Base-by-base conservation (phyloP, 2,113 vertebrate genomes). In the Bolborhynchus lineola region DNA sequence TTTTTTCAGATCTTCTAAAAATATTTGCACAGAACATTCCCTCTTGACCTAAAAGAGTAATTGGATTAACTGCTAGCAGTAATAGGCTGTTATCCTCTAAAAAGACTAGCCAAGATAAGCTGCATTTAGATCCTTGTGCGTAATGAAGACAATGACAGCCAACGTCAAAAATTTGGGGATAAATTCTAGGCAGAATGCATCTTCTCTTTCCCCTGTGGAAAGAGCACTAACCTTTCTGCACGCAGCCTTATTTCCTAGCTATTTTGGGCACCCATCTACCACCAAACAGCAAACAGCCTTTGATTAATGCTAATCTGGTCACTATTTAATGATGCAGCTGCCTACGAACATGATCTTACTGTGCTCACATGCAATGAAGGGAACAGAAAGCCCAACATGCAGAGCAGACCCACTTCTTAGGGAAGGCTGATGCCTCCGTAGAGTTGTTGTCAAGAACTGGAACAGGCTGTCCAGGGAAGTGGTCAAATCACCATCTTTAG, bases 1-100 rank as follows among this genome's bases (percentile, higher is more conserved):
- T 53, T 74, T 72, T 75, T 81, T 84, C 64, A 88, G 46, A 67
- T 86, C 80, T 77, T 88, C 80, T 69, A 93, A 88, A 96, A 86
- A 83, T 63, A 75, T 83, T 96, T 81, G 75, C 82, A 90, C 42
- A 83, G 64, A 90, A 88, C 50, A 63, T 52, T 83, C 76, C 50
- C 42, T 60, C 85, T 86, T 94, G 95, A 95, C 90, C 90, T 95
- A 86, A 60, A 94, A 92, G 92, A 86, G 79, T 96, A 96, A 97
- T 90, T 95, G 95, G 92, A 96, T 96, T 96, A 94, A 71, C 72
- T 83, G 82, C 68, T 31, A 41, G 75, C 92, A 81, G 71, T 90
- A 96, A 93, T 68, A 78, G 24, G 42, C 85, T 95, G 82, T 92
- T 95, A 95, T 83, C 71, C 85, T 83, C 90, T 64, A 60, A 55